Percentiles rank a stretch among this genome's conserved stretches.
Conservation (phyloP, 64 coral and sea anemone genomes). For the Montipora cactus region DNA sequence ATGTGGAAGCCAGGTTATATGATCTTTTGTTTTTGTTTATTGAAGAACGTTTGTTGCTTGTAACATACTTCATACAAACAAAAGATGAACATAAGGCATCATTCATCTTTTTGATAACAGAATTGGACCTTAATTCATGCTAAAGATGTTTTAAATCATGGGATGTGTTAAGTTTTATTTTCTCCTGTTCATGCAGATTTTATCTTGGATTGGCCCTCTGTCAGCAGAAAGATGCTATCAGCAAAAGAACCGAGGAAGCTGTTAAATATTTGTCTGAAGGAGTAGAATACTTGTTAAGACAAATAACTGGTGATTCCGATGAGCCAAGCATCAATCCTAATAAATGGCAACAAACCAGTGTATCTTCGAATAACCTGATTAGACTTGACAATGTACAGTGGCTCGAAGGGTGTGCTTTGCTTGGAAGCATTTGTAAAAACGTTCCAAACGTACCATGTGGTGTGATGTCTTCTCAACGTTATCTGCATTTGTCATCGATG, state of each 20-base stretch:
- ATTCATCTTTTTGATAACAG: neutral
- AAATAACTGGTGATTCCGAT: slow-evolving; percentile 25
- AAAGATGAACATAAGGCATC: too few species aligned
- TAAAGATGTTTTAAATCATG: neutral
- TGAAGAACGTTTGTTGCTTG: neutral
- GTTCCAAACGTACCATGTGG: slow-evolving; percentile 7
- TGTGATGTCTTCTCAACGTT: slow-evolving; percentile 63
- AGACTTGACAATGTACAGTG: slow-evolving; percentile 76
- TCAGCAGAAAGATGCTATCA: slow-evolving; percentile 62
- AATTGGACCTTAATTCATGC: neutral
- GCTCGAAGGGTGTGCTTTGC: slow-evolving; percentile 70
- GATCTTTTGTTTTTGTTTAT: neutral
- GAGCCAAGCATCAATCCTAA: neutral
- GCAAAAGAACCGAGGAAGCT: slow-evolving; percentile 72
- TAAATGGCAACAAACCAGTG: slow-evolving; percentile 42
- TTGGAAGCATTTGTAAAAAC: slow-evolving; percentile 63
- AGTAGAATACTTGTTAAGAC: slow-evolving; percentile 78
- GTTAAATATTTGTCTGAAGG: slow-evolving; percentile 86
- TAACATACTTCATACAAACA: neutral
- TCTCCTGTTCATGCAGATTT: slow-evolving; percentile 48
- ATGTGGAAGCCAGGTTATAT: slow-evolving; percentile 83
- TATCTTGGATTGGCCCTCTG: slow-evolving; percentile 82
- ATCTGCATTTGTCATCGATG: slow-evolving; percentile 54
- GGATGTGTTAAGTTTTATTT: neutral
- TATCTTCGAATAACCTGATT: slow-evolving; percentile 44